Evolutionary conservation across 2,797 vertebrate species (phyloP).

Genomic region (Rhinatrema bivittatum): DNA sequence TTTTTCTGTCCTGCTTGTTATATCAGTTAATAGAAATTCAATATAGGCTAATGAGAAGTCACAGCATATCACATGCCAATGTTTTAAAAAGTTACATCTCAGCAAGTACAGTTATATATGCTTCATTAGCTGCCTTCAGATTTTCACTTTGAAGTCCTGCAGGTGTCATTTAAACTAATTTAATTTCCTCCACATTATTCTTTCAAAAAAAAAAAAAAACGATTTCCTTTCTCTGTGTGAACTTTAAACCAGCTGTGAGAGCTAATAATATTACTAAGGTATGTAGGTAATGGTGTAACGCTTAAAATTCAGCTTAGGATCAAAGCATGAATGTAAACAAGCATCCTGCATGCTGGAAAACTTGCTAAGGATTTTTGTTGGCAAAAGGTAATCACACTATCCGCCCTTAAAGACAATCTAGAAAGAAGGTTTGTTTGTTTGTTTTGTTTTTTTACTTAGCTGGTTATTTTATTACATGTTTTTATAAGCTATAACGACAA

Average conservation of each 20-base stretch:
- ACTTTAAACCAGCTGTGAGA: conserved; percentile 26
- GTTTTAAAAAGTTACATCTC: too few relatives aligned
- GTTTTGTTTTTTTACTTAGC: conserved; percentile 1
- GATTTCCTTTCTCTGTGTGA: conserved; percentile 17
- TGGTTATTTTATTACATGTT: too few relatives aligned
- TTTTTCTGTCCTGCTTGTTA: too few relatives aligned
- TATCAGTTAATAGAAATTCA: too few relatives aligned
- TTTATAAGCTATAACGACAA: too few relatives aligned
- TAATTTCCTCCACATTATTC: conserved; percentile 24
- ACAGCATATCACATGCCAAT: too few relatives aligned
- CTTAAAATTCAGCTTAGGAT: conserved; percentile 24
- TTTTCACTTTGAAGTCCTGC: conserved; percentile 1
- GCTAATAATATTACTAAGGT: conserved; percentile 22
- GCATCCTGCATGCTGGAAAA: neutral
- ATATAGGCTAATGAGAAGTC: too few relatives aligned
- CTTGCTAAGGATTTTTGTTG: too few relatives aligned
- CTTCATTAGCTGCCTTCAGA: conserved; percentile 8
- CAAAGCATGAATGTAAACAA: conserved; percentile 3
- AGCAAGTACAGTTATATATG: neutral
- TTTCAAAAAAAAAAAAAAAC: conserved; percentile 22
- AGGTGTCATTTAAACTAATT: conserved; percentile 17
- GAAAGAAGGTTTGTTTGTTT: too few relatives aligned
- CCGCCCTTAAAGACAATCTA: too few relatives aligned
- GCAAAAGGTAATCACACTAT: too few relatives aligned
- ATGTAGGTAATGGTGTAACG: conserved; percentile 13